A percentile compares a stretch with the other conserved stretches of the same genome.
Evolutionary conservation across 2,888 invertebrate genomes (phyloP).

Genomic region (Camptogramma bilineatum): DNA sequence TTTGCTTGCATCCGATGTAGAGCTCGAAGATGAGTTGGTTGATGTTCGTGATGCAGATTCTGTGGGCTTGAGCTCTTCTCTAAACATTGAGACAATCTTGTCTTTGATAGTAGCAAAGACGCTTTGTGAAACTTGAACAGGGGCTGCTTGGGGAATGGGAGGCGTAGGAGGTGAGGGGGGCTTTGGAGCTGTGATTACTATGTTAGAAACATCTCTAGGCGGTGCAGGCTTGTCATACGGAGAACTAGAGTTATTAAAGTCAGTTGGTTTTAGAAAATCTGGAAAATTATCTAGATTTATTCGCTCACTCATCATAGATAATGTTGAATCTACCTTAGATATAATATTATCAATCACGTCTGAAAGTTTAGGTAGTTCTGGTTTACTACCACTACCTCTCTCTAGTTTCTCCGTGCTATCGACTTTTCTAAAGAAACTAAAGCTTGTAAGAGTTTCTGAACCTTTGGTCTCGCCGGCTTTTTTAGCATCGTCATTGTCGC

Average conservation of each 20-base stretch:
- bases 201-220: conserved; percentile 36
- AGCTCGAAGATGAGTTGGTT: conserved; percentile 13
- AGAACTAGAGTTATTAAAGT: conserved; percentile 47
- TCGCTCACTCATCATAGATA: conserved; percentile 46
- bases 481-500: conserved; percentile 31
- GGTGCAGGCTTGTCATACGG: conserved; percentile 46
- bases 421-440: conserved; percentile 35
- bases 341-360: conserved; percentile 37
- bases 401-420: conserved; percentile 10
- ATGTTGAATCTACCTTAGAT: conserved; percentile 51
- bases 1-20: conserved; percentile 2
- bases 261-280: conserved; percentile 18
- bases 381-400: conserved; percentile 9
- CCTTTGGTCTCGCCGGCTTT: conserved; percentile 32
- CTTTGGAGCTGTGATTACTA: conserved; percentile 16
- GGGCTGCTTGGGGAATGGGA: conserved; percentile 15
- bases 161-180: neutral
- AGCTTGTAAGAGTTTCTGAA: conserved; percentile 35
- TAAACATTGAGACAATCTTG: conserved; percentile 57
- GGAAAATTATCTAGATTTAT: conserved; percentile 41
- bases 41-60: conserved; percentile 16
- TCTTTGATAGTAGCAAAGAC: conserved; percentile 55
- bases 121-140: conserved; percentile 38
- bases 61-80: conserved; percentile 36
- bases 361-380: conserved; percentile 20